Evolutionary conservation across 1,140 invertebrate genomes (phyloP).

Genomic region (Akabosia matsudoensis): DNA sequence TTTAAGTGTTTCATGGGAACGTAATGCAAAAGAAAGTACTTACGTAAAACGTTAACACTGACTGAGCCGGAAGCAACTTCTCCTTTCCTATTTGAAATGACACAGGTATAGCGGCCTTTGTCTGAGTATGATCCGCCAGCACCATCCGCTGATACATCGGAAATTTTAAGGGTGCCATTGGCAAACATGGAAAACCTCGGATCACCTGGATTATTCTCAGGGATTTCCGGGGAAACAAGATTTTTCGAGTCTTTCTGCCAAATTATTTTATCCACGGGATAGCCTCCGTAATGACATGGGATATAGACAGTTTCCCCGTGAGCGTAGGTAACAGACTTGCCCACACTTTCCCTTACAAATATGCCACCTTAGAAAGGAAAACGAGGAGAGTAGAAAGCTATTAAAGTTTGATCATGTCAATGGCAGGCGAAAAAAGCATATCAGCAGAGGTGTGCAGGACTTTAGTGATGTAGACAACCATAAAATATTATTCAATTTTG

Average conservation of each 20-base stretch:
- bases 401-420: not conserved
- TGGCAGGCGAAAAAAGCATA: too few relatives aligned
- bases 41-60: constrained; percentile 52
- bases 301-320: constrained; percentile 18
- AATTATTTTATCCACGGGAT: constrained; percentile 38
- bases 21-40: too few relatives aligned
- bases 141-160: constrained; percentile 50
- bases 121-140: constrained; percentile 40
- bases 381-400: not conserved
- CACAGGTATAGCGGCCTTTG: constrained; percentile 55
- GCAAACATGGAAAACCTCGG: constrained; percentile 29
- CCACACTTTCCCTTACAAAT: constrained; percentile 38
- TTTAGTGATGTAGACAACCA: too few relatives aligned
- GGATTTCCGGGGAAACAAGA: not conserved
- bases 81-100: constrained; percentile 53
- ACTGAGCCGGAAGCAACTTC: constrained; percentile 48
- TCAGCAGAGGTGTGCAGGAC: too few relatives aligned
- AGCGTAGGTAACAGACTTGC: constrained; percentile 24
- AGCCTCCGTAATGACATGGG: constrained; percentile 41
- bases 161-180: constrained; percentile 55
- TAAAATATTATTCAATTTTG: too few relatives aligned
- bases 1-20: too few relatives aligned
- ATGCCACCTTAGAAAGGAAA: constrained; percentile 28
- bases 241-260: constrained; percentile 33
- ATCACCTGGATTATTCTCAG: not conserved